phyloP scores from a whole-genome alignment of 1,140 invertebrate species.

The Heliconius himera region DNA sequence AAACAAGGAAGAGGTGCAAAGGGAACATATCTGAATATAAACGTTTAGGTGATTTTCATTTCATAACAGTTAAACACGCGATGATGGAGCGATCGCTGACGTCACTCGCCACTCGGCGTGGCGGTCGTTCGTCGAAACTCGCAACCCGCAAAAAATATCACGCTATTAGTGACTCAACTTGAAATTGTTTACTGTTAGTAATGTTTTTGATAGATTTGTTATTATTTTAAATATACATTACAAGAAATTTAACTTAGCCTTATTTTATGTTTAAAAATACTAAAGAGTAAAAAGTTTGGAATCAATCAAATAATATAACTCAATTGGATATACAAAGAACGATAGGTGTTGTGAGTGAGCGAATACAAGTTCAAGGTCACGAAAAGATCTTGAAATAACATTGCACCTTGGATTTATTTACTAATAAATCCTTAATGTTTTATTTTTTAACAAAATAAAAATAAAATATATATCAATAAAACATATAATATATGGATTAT shows the following conservation, averaged over 20 bases:
- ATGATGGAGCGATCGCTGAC: conserved; percentile 37
- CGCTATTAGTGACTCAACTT: conserved; percentile 20
- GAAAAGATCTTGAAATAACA: not conserved
- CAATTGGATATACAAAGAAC: not conserved
- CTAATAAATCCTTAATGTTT: too few species aligned
- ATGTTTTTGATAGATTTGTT: not conserved
- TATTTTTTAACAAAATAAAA: too few species aligned
- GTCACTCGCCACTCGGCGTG: conserved; percentile 25
- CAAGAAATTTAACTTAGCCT: not conserved
- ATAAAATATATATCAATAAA: too few species aligned
- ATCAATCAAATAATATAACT: not conserved
- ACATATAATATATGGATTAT: too few species aligned
- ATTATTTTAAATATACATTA: not conserved
- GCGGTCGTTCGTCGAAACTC: conserved; percentile 16
- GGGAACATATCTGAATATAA: conserved; percentile 20
- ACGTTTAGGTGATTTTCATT: conserved; percentile 36
- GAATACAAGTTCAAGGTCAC: not conserved
- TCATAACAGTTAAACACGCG: conserved; percentile 42
- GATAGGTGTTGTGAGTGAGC: not conserved
- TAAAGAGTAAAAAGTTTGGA: too few species aligned
- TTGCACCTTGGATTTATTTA: not conserved
- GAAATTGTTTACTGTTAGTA: conserved; percentile 9
- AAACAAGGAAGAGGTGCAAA: conserved; percentile 2
- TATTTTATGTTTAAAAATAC: not conserved
- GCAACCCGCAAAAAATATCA: conserved; percentile 18